phyloP scores from a whole-genome alignment of 2,888 invertebrate genomes.

The Caenorhabditis sp. region DNA sequence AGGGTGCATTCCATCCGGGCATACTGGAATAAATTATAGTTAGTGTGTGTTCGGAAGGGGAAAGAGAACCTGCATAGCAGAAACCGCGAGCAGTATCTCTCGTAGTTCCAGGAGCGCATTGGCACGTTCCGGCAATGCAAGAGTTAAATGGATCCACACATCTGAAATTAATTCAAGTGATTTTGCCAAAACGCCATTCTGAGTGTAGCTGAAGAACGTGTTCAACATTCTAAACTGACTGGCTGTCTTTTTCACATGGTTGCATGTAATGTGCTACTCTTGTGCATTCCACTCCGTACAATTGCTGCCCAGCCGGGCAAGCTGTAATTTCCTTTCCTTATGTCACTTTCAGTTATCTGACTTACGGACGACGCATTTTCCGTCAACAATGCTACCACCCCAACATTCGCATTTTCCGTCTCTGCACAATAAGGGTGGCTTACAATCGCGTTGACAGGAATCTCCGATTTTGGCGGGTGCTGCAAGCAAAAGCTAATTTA shows the following conservation, averaged over 20 bases:
- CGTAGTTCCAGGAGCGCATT: conserved; percentile 81
- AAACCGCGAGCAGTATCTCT: conserved; percentile 77
- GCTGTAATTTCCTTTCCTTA: conserved; percentile 65
- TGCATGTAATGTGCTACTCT: conserved; percentile 80
- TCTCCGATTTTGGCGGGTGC: conserved; percentile 82
- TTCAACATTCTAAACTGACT: conserved; percentile 37
- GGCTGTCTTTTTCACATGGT: conserved; percentile 73
- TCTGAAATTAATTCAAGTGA: too few species aligned
- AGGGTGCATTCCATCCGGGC: conserved; percentile 83
- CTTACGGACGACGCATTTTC: conserved; percentile 82
- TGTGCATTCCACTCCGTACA: conserved; percentile 81
- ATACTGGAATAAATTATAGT: conserved; percentile 68
- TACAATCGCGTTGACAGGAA: conserved; percentile 82
- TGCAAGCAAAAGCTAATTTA: conserved; percentile 67
- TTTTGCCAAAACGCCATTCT: too few species aligned
- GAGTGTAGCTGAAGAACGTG: background rate
- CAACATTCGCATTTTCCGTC: conserved; percentile 83
- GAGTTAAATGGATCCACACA: conserved; percentile 82
- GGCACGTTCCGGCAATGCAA: conserved; percentile 80
- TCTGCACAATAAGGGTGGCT: conserved; percentile 82
- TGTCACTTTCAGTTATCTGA: conserved; percentile 12
- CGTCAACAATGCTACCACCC: conserved; percentile 81
- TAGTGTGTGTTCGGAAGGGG: too few species aligned
- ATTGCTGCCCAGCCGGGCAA: conserved; percentile 81
- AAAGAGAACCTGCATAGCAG: conserved; percentile 77